Evolutionary conservation across 2,888 invertebrate species (phyloP).

Genomic region (Dasysyrphus albostriatus): DNA sequence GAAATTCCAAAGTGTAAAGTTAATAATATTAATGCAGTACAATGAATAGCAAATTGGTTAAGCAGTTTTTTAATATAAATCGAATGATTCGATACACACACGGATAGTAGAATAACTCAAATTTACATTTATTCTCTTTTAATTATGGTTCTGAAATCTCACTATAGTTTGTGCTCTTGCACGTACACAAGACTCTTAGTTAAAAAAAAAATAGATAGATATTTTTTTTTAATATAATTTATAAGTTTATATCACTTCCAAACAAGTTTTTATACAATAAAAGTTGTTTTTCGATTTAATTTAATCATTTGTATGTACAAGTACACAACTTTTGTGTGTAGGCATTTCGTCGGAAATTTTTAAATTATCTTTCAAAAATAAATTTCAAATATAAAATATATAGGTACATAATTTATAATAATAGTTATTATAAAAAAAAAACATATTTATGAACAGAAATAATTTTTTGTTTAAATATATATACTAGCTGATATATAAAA

Average conservation of each 20-base stretch:
- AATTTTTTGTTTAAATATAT: constrained; percentile 70
- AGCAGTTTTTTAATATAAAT: background rate
- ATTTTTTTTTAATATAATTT: constrained; percentile 54
- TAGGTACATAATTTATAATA: constrained; percentile 38
- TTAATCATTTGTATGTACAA: constrained; percentile 66
- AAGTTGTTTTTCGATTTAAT: constrained; percentile 59
- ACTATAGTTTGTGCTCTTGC: constrained; percentile 61
- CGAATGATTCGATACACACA: background rate
- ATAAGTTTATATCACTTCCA: constrained; percentile 72
- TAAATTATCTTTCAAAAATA: constrained; percentile 68
- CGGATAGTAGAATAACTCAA: constrained; percentile 5
- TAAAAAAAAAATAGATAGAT: constrained; percentile 34
- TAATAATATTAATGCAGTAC: background rate
- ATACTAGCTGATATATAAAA: constrained; percentile 70
- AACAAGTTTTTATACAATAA: constrained; percentile 72
- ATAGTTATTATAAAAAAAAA: constrained; percentile 47
- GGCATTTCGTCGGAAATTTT: constrained; percentile 69
- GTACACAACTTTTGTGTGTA: constrained; percentile 62
- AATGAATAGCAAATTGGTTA: background rate
- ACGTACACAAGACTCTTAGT: constrained; percentile 63
- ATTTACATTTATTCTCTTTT: constrained; percentile 10
- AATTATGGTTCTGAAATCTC: constrained; percentile 32
- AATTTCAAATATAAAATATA: constrained; percentile 63
- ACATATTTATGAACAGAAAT: constrained; percentile 67
- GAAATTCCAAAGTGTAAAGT: background rate